Base-by-base conservation (phyloP, 53 echinoderm and acorn worm species). In the Astropecten irregularis region DNA sequence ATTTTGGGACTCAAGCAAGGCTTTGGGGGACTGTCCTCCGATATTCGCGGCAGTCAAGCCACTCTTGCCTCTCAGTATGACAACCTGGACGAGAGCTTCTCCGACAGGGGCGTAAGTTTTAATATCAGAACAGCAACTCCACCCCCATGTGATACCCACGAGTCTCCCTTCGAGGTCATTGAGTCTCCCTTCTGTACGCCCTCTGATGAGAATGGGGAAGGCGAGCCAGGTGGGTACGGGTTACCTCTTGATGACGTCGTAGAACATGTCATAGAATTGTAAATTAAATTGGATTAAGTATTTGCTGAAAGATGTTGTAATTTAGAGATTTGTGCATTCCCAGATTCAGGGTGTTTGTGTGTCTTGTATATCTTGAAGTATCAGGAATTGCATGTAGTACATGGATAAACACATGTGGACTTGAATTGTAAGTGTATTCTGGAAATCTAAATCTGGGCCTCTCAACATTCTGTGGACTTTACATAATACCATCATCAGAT, bases 1-100 rank as follows among this genome's bases (percentile, higher is more conserved):
- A 33, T 62, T 47, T 31, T 79, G 33, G 79, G 63, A 34, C 32
- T 79, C 11, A 60, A 63, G 19, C 6, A 11, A 6, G 42, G 55
- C 51, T 54, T 85, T 19, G 72, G 31, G 14, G 73, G 32, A 20
- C 21, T 85, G 23, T 27, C 72, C 2, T 40, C 49, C 15, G 85
- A 85, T 14, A 72, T 72, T 39, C 60, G 73, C 14, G 33, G 40
- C 46, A 87, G 87, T 51, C 55, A 67, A 31, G 55, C 69, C 9
- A 87, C 87, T 4, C 66, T 87, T 19, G 57, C 69, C 2, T 87
- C 87, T 19, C 87, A 81, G 56, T 87, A 87, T 21, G 87, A 87
- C 39, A 87, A 87, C 35, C 67, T 87, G 33, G 87, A 87, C 9
- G 81, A 77, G 14, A 40, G 35, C 26, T 42, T 61, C 33, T 44